Evolutionary conservation across 2,888 invertebrate species (phyloP), one percentile per base, ranked within the genome.

Genomic region (Nebria brevicollis): DNA sequence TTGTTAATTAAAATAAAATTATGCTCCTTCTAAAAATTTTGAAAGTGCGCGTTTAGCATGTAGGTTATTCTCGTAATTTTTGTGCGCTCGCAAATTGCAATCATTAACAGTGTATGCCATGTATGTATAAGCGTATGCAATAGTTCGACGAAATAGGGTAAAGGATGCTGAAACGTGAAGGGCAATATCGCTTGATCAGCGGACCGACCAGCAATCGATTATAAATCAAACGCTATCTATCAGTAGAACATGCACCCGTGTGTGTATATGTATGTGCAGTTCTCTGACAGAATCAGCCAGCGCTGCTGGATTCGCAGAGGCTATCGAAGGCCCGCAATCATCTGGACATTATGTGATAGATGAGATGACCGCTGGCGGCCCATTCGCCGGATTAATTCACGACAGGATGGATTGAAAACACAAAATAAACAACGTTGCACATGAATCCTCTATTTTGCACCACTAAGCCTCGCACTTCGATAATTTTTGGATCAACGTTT

Each of bases 331-430:
- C n/a, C 70, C 26, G 70, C 70, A 70, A 70, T 70, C 70, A 70
- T 70, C 70, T 34, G 34, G 70, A 70, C 70, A 70, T 70, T 70
- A 70, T 70, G 70, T 70, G 70, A 70, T 70, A 70, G 34, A 70
- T 70, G 70, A 70, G 70, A 34, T 70, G 70, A 34, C 34, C 70
- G 26, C 70, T 26, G 25, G 70, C 70, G 70, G 70, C 70, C 54
- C 70, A 70, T 70, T 70, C 34, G 25, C 26, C 70, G 70, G 70
- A 70, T 70, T 70, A 70, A 70, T 70, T 25, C 70, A 34, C 70
- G 70, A 70, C 70, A 70, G 70, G 70, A 34, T 34, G 70, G 70
- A 70, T 70, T 70, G 70, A 70, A 70, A 70, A 70, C 70, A 70
- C 70, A 70, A 70, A 70, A 70, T 34, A 70, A 70, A 70, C 70